These are phyloP conservation scores for Tetropium fuscum DNA, from an alignment of 2,888 invertebrate species.

Conservation along the genomic window DNA sequence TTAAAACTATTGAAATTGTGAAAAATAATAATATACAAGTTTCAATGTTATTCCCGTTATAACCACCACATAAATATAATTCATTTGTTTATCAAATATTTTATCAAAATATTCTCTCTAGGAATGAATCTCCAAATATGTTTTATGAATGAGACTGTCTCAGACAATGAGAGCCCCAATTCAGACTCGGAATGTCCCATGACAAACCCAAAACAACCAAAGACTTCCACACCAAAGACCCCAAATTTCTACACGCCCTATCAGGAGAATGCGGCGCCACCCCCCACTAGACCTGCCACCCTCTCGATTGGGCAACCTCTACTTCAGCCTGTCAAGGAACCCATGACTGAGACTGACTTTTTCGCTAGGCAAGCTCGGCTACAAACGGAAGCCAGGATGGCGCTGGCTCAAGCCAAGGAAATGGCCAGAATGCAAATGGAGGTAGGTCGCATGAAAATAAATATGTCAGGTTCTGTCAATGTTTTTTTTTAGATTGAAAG, in stretches of 20 bases:
- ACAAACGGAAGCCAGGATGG: slow-evolving; percentile 89
- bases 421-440: slow-evolving; percentile 94
- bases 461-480: background rate
- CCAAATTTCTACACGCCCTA: slow-evolving; percentile 17
- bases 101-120: no score
- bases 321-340: slow-evolving; percentile 64
- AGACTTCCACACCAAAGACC: slow-evolving; percentile 33
- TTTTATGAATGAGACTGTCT: slow-evolving; percentile 94
- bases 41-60: no score
- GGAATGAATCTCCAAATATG: slow-evolving; percentile 96
- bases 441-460: slow-evolving; percentile 66
- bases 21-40: no score
- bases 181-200: slow-evolving; percentile 76
- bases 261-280: slow-evolving; percentile 4
- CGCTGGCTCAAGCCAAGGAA: slow-evolving; percentile 89
- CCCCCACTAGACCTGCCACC: slow-evolving; percentile 57
- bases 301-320: slow-evolving; percentile 66
- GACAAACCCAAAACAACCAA: slow-evolving; percentile 61
- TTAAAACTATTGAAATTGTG: no score
- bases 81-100: no score
- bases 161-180: slow-evolving; percentile 83
- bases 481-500: slow-evolving; percentile 69
- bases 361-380: slow-evolving; percentile 84
- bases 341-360: slow-evolving; percentile 79
- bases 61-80: no score